Evolutionary conservation across 1,140 invertebrate genomes (phyloP), one percentile per base, ranked within the genome.

Genomic region (Euura lappo): DNA sequence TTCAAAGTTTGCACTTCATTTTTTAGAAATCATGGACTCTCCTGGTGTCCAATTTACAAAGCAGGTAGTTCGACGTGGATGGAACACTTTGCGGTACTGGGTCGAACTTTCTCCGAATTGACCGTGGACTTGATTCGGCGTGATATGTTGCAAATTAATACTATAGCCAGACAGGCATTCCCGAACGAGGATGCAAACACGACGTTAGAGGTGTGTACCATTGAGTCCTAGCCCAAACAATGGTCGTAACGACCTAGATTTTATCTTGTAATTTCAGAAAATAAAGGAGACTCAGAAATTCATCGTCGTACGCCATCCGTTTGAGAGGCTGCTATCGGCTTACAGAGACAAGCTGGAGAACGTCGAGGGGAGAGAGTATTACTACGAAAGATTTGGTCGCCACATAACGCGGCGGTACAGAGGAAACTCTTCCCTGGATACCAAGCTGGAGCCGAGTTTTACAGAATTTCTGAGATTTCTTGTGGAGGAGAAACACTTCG

Each of bases 391-490:
- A 65, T 88, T 82, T 74, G 82, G 85, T 44, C 75, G 81, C 11
- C 81, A 85, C 5, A 88, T 87, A 68, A 77, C 79, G 60, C 81
- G 89, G 71, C 88, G 87, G 73, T 90, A 91, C 79, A 77, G 80
- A 65, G n/a, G 70, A 45, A 75, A 77, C n/a, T 70, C 71, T 28
- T 66, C 73, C 43, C 76, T 66, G 44, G 76, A 80, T 68, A 77
- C 77, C 2, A 77, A 69, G 47, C 46, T 78, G 11, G 87, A 93
- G 79, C 90, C 93, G 77, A 86, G 93, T 76, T 88, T 96, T 91
- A 89, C 86, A 77, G 86, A 96, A 91, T 91, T 96, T 89, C 88
- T 93, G 85, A 78, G 89, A 65, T 92, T 92, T 76, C 87, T 93
- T 60, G 78, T 82, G 6, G 77, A 78, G 13, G 84, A 84, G 71